Evolutionary conservation across 1,140 invertebrate species (phyloP).

Genomic region (Drosophila ohnishii): DNA sequence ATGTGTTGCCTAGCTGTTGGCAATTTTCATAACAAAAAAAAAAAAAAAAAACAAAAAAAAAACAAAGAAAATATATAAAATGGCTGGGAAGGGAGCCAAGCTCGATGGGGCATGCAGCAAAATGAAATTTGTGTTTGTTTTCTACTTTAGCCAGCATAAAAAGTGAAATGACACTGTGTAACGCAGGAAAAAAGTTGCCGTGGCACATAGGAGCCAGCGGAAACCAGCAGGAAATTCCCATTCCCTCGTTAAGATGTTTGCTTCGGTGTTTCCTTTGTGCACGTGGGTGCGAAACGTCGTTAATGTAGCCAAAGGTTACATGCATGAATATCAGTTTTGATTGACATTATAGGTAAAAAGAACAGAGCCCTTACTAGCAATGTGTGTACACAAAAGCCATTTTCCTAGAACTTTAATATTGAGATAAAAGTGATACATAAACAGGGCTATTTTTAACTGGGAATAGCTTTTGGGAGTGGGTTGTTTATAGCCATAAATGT

Average conservation of each 20-base stretch:
- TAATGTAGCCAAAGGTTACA: slow-evolving; percentile 36
- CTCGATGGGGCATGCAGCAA: slow-evolving; percentile 35
- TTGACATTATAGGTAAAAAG: slow-evolving; percentile 3
- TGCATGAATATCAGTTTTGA: slow-evolving; percentile 20
- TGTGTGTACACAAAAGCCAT: slow-evolving; percentile 1
- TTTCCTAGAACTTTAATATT: neutral
- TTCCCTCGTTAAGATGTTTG: slow-evolving; percentile 39
- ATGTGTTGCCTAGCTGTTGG: slow-evolving; percentile 78
- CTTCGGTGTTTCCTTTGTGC: slow-evolving; percentile 17
- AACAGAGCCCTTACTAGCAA: neutral
- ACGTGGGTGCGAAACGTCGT: slow-evolving; percentile 21
- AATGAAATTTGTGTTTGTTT: slow-evolving; percentile 70
- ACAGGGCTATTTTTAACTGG: neutral
- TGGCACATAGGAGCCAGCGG: slow-evolving; percentile 19
- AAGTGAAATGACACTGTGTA: slow-evolving; percentile 60
- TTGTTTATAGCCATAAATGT: no score
- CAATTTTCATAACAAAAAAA: slow-evolving; percentile 61
- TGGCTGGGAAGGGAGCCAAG: slow-evolving; percentile 13
- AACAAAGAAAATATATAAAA: neutral
- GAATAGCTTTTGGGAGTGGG: neutral
- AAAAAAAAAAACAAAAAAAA: slow-evolving; percentile 16
- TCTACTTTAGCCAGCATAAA: slow-evolving; percentile 51
- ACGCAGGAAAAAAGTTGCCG: slow-evolving; percentile 32
- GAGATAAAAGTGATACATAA: neutral
- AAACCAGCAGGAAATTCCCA: slow-evolving; percentile 44